Evolutionary conservation across 2,888 invertebrate species (phyloP).

Genomic region (Pandemis corylana): DNA sequence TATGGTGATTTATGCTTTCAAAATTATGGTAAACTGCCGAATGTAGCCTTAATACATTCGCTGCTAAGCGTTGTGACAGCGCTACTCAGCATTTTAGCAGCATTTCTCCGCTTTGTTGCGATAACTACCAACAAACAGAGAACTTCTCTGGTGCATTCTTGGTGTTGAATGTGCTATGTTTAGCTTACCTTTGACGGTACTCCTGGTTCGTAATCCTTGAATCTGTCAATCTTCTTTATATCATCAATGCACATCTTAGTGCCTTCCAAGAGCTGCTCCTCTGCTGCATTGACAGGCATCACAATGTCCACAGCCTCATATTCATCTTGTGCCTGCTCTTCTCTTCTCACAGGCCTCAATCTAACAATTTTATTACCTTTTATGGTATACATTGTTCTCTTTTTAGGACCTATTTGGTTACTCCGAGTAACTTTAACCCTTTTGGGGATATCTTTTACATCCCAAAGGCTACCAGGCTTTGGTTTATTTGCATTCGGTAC

Average conservation of each 20-base stretch:
- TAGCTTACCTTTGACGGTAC: slow-evolving; percentile 76
- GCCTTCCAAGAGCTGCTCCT: slow-evolving; percentile 71
- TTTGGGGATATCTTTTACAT: slow-evolving; percentile 64
- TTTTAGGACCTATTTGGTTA: slow-evolving; percentile 62
- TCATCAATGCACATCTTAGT: slow-evolving; percentile 81
- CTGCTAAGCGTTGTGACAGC: no score
- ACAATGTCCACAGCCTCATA: slow-evolving; percentile 70
- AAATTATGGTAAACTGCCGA: no score
- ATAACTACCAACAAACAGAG: no score
- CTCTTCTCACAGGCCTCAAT: slow-evolving; percentile 59
- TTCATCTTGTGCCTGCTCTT: slow-evolving; percentile 51
- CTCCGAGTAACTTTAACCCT: slow-evolving; percentile 42
- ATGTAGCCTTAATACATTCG: no score
- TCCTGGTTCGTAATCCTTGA: slow-evolving; percentile 82
- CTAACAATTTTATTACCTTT: slow-evolving; percentile 80
- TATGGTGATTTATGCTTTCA: no score
- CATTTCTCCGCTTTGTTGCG: no score
- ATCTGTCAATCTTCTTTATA: slow-evolving; percentile 81
- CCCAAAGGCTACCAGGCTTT: slow-evolving; percentile 74
- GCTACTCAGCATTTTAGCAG: no score
- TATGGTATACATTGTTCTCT: slow-evolving; percentile 78
- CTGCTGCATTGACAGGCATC: slow-evolving; percentile 67
- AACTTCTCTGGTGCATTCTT: no score
- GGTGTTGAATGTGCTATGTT: neutral
- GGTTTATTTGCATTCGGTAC: slow-evolving; percentile 46